phyloP scores from a whole-genome alignment of 2,888 invertebrate genomes.

The Drosophila kambysellisi region DNA sequence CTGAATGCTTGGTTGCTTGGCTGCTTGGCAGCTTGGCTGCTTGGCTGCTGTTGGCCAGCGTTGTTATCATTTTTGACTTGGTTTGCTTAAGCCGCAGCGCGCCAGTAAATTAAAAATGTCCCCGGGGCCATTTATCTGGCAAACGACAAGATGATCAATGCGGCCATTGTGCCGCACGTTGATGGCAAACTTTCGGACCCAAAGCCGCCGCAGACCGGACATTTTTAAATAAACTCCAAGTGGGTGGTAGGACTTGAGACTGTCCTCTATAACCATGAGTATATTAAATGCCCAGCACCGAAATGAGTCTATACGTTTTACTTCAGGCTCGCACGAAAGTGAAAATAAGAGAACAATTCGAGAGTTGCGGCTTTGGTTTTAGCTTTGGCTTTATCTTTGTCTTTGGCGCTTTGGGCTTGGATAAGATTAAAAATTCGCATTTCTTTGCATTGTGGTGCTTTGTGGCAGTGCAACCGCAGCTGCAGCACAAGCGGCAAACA shows the following conservation, averaged over 20 bases:
- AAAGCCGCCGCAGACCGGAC: conserved; percentile 25
- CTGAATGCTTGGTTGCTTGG: conserved; percentile 8
- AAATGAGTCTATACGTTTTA: conserved; percentile 62
- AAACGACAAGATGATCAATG: conserved; percentile 64
- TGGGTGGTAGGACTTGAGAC: conserved; percentile 24
- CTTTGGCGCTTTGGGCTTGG: conserved; percentile 27
- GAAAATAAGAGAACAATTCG: conserved; percentile 49
- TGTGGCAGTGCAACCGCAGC: conserved; percentile 21
- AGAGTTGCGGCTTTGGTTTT: not conserved
- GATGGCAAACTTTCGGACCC: conserved; percentile 44
- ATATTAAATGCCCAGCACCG: conserved; percentile 57
- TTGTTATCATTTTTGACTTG: conserved; percentile 41
- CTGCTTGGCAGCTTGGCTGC: not conserved
- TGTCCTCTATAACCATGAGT: conserved; percentile 63
- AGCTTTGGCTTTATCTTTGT: not conserved
- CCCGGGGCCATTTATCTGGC: conserved; percentile 77
- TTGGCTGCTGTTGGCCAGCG: not conserved
- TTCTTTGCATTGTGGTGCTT: conserved; percentile 16
- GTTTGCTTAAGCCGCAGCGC: conserved; percentile 55
- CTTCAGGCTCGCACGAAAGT: conserved; percentile 45
- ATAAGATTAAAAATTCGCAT: conserved; percentile 45
- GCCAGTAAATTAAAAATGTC: conserved; percentile 79
- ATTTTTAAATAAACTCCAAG: conserved; percentile 50
- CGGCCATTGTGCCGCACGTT: conserved; percentile 45
- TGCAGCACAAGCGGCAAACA: conserved; percentile 45